Conservation (phyloP, 1,140 invertebrate species). For the Drosophila kikkawai region DNA sequence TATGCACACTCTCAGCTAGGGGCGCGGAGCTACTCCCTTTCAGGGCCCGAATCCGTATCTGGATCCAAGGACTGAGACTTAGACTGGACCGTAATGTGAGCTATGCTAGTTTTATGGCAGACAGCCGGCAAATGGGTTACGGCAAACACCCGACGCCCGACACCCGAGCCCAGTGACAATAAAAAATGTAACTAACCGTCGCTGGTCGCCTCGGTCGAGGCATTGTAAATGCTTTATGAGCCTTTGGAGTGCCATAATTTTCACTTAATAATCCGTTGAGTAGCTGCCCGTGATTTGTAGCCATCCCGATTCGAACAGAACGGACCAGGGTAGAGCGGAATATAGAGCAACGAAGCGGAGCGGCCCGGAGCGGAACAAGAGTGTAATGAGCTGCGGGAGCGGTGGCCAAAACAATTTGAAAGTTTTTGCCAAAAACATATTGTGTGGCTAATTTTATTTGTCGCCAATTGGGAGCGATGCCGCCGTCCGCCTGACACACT, state of each 20-base stretch:
- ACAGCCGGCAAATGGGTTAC: constrained; percentile 72
- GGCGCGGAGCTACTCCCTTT: constrained; percentile 22
- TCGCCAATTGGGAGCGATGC: constrained; percentile 76
- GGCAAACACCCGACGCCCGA: constrained; percentile 26
- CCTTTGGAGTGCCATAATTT: constrained; percentile 82
- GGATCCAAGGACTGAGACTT: constrained; percentile 39
- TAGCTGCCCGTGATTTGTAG: constrained; percentile 79
- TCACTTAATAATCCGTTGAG: constrained; percentile 84
- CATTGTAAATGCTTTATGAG: constrained; percentile 83
- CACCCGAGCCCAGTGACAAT: constrained; percentile 70
- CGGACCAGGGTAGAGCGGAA: background rate
- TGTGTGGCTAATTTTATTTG: constrained; percentile 83
- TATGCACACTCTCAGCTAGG: constrained; percentile 68
- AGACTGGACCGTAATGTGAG: constrained; percentile 68
- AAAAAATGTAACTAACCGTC: constrained; percentile 80
- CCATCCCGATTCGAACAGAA: constrained; percentile 46
- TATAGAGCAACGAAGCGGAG: constrained; percentile 39
- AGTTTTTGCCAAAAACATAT: constrained; percentile 82
- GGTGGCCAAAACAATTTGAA: constrained; percentile 72
- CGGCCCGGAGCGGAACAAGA: background rate
- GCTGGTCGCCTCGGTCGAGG: constrained; percentile 41
- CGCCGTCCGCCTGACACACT: constrained; percentile 47
- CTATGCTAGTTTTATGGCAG: constrained; percentile 79
- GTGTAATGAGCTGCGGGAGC: constrained; percentile 23
- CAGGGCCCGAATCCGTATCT: constrained; percentile 10